Evolutionary conservation across 1,140 invertebrate species (phyloP), one percentile per base, ranked within the genome.

Genomic region (Solenopsis invicta): DNA sequence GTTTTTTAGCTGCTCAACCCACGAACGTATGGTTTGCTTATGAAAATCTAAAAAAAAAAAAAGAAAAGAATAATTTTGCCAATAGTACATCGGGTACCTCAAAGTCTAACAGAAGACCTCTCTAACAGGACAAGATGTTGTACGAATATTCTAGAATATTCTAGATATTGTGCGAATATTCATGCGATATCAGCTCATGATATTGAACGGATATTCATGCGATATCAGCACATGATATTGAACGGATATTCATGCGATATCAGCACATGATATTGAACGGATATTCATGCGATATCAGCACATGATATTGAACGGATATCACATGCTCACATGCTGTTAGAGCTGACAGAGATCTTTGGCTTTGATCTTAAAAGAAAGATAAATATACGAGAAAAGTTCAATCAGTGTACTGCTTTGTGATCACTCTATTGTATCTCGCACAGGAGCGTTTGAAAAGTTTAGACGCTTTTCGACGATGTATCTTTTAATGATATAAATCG

Each of bases 391-490:
- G 6, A 37, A 45, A 50, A 29, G 12, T 37, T 78, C n/a, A 67
- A 6, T 34, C 61, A 8, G 37, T 69, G 24, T 45, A 24, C 21
- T 24, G 66, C 48, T 67, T 67, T 12, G 37, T 54, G 24, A 74
- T 74, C 54, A 16, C 9, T 59, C 5, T 41, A 45, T 61, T 76
- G 41, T 77, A 78, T 81, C 41, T 82, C 29, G 16, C 34, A 45
- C 41, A 67, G 8, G 34, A 69, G n/a, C 4, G 48, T 13, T 72
- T 21, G 37, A 59, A 16, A 59, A n/a, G 37, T 56, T 56, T 29
- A 82, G 24, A 82, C 54, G 45, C n/a, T 59, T 72, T 82, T 59
- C 18, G 8, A 45, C 13, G 13, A 34, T 37, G 21, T 74, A 75
- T 45, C 12, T 82, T 82, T 1, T 41, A 78, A 64, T 50, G n/a